Evolutionary conservation across 2,113 vertebrate genomes (phyloP), one percentile per base, ranked within the genome.

Genomic region (Varanus salvator): DNA sequence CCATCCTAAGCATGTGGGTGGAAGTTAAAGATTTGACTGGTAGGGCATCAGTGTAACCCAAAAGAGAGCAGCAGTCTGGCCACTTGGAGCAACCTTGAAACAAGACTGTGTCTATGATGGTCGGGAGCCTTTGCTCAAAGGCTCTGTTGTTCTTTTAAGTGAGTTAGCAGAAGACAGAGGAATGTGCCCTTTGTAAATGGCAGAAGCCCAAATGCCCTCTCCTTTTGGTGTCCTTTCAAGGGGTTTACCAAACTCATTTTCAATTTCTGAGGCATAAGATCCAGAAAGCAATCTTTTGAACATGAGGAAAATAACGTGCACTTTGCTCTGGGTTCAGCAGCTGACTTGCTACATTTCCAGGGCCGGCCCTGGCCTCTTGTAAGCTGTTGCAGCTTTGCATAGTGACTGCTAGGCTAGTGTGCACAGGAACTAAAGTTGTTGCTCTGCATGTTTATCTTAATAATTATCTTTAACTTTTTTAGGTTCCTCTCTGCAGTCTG

Each of bases 401-500:
- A 19, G 27, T 25, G 29, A 54, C 1, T 48, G 31, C 27, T 80
- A 34, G 31, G 11, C 19, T 69, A 25, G 3, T 34, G 23, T 64
- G 31, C 38, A 52, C 7, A 34, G 27, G 4, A 54, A 69, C n/a
- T 9, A 11, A 12, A 54, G 17, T 83, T 34, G 11, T 50, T 3
- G 64, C 8, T 17, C 60, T 85, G 0, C 2, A 54, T 69, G 54
- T 25, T n/a, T 4, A 81, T 64, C 27, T 80, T 52, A 0, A 44
- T 44, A 44, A 44, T 44, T 44, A 44, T 11, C 86, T 0, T 95
- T 68, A 93, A 11, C 83, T 57, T 84, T 88, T 95, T 50, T 6
- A 99, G 99, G 97, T 38, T 98, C 99, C 66, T 98, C 96, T 1
- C 95, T 99, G 83, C 98, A 99, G 95, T 98, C 98, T 0, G 97